phyloP scores from a whole-genome alignment of 1,140 invertebrate species.

The Galleria mellonella region DNA sequence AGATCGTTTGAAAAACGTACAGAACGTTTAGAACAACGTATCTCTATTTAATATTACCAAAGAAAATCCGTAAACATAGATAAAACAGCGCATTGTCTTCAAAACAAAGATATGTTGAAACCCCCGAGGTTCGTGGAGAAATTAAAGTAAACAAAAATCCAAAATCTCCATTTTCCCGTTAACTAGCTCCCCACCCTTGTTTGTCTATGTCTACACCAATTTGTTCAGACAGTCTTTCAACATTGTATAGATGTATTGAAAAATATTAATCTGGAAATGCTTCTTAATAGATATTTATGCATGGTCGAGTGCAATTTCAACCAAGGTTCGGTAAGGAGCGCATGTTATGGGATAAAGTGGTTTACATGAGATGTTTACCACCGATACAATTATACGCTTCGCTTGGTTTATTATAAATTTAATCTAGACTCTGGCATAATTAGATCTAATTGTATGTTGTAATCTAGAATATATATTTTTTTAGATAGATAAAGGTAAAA shows the following conservation, averaged over 20 bases:
- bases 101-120: not conserved
- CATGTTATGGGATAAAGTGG: not conserved
- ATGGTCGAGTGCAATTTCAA: not conserved
- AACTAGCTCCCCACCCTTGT: constrained; percentile 2
- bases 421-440: not conserved
- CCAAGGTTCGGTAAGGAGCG: not conserved
- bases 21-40: too few species aligned
- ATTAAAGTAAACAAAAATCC: constrained; percentile 6
- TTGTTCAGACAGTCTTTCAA: constrained; percentile 2
- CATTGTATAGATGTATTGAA: constrained; percentile 2
- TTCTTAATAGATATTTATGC: constrained; percentile 4
- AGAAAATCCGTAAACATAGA: too few species aligned
- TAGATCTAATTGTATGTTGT: too few species aligned
- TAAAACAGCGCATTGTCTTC: too few species aligned
- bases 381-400: constrained; percentile 5
- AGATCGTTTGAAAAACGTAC: too few species aligned
- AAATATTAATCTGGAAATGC: constrained; percentile 3
- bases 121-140: constrained; percentile 2
- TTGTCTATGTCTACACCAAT: constrained; percentile 3
- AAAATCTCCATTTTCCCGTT: constrained; percentile 5
- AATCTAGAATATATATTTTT: too few species aligned
- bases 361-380: constrained; percentile 1
- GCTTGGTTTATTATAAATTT: constrained; percentile 3
- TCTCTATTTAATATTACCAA: too few species aligned
- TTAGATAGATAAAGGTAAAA: too few species aligned